These are phyloP conservation scores for Uloborus plumipes DNA, from an alignment of 2,888 invertebrate species.

Conservation along the genomic window DNA sequence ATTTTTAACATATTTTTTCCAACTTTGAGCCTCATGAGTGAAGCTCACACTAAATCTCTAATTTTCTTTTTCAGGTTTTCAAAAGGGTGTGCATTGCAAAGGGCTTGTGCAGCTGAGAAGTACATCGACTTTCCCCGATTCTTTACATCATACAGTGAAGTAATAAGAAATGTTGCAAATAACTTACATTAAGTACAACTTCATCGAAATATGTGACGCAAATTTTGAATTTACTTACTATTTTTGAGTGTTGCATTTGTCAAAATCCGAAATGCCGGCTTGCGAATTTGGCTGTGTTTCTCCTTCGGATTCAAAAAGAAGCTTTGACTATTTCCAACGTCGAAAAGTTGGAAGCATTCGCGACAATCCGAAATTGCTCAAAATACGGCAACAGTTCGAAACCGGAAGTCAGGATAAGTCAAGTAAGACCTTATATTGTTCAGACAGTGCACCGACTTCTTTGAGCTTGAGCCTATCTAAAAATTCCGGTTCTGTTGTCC, in stretches of 20 bases:
- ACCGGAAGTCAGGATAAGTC: constrained; percentile 12
- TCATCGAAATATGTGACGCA: constrained; percentile 17
- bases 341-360: constrained; percentile 54
- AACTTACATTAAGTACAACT: background rate
- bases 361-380: constrained; percentile 51
- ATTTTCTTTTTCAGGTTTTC: no score
- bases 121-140: no score
- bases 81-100: no score
- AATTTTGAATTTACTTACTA: constrained; percentile 7
- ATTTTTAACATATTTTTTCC: no score
- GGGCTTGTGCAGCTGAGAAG: no score
- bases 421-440: background rate
- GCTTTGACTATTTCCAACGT: constrained; percentile 32
- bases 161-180: background rate
- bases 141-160: no score
- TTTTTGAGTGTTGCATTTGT: background rate
- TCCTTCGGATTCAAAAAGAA: constrained; percentile 11
- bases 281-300: background rate
- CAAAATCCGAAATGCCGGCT: constrained; percentile 16
- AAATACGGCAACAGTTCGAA: constrained; percentile 54
- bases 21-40: no score
- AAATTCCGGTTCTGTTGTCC: constrained; percentile 9
- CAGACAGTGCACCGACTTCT: constrained; percentile 39
- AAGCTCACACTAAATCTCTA: no score
- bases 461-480: constrained; percentile 10